phyloP scores from a whole-genome alignment of 2,797 vertebrate species.

The Girardinus metallicus region DNA sequence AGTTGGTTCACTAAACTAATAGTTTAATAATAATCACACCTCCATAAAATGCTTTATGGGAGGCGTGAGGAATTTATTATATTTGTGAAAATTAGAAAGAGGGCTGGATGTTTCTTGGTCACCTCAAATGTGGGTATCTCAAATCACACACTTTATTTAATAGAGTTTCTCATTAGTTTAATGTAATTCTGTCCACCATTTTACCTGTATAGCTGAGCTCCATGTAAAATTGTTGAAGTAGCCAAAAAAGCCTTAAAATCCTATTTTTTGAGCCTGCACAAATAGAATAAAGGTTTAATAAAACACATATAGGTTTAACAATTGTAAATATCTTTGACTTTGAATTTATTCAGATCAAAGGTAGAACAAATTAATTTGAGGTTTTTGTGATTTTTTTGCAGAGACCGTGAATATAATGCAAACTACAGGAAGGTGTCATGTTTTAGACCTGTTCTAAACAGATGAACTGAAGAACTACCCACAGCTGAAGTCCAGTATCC shows the following conservation, averaged over 20 bases:
- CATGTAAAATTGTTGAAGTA: not conserved
- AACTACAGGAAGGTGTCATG: not conserved
- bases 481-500: not conserved
- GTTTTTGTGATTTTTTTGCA: not conserved
- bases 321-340: not conserved
- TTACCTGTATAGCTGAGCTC: not conserved
- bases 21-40: too few relatives aligned
- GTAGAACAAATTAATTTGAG: not conserved
- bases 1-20: too few relatives aligned
- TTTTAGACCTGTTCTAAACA: not conserved
- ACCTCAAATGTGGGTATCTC: too few relatives aligned
- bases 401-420: not conserved
- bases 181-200: not conserved
- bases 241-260: not conserved
- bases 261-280: not conserved
- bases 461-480: not conserved
- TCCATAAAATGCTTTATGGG: too few relatives aligned
- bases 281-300: not conserved
- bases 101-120: too few relatives aligned
- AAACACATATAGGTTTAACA: not conserved
- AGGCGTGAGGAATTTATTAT: too few relatives aligned
- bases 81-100: too few relatives aligned
- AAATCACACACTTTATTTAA: too few relatives aligned
- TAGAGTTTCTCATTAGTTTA: not conserved
- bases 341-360: not conserved